Base-by-base conservation (phyloP, 2,888 invertebrate species). In the Zaprionus bogoriensis region DNA sequence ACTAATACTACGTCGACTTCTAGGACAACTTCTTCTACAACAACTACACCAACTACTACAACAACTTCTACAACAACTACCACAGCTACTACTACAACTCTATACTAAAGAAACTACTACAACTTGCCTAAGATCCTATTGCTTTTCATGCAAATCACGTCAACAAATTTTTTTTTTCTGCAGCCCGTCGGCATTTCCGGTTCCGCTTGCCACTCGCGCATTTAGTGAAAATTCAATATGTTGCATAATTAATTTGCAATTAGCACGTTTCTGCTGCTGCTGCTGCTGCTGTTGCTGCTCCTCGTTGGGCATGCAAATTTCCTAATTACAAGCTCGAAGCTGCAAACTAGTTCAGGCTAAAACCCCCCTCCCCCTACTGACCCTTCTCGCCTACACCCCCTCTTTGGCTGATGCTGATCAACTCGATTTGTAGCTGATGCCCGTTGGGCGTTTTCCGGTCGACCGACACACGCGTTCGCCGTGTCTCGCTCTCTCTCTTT, bases 161-260 rank as follows among this genome's bases (percentile, higher is more conserved):
- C 36, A 45, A 60, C 53, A 28, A 14, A 6, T 2, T 22, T 48
- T 36, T 30, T 22, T 32, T 61, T 75, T 65, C n/a, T n/a, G n/a
- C n/a, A n/a, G n/a, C n/a, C n/a, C n/a, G n/a, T n/a, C n/a, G n/a
- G n/a, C n/a, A n/a, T n/a, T 53, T 55, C 57, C 45, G 57, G 52
- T 54, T 54, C 22, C 45, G 32, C 32, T 53, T 28, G n/a, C 32
- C 32, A 10, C n/a, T 30, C 3, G 3, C 9, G 54, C 83, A 78
- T 87, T 89, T 89, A 87, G 77, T 71, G 77, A 85, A 89, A 88
- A 88, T 87, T 88, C 90, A 90, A 89, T 90, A 89, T 89, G 79
- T 62, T 90, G 89, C 89, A 90, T 90, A 89, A 90, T 90, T 90
- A 90, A 90, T 90, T 83, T 89, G 90, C 89, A 89, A 89, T 90